A percentile compares a stretch with the other conserved stretches of the same genome.
Evolutionary conservation across 1,140 invertebrate genomes (phyloP).

Genomic region (Formica exsecta): DNA sequence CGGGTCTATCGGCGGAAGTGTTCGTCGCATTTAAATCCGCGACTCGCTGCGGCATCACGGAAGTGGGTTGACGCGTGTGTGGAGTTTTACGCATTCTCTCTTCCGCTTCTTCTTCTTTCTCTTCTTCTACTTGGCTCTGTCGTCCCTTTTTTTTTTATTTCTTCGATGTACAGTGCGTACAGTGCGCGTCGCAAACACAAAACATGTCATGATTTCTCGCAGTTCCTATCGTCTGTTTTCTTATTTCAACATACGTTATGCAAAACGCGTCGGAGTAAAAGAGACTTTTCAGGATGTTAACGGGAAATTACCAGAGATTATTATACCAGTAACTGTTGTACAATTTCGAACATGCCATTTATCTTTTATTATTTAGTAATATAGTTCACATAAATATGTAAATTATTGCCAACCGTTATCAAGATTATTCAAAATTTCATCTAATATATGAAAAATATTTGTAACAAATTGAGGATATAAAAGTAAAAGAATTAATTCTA

Average conservation of each 20-base stretch:
- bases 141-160: slow-evolving; percentile 30
- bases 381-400: no score
- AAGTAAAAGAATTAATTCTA: background rate
- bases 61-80: background rate
- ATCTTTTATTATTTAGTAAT: no score
- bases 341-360: no score
- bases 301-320: background rate
- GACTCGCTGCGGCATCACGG: background rate
- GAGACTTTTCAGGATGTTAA: background rate
- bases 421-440: no score
- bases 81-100: background rate
- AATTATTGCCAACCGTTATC: no score
- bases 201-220: slow-evolving; percentile 49
- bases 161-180: slow-evolving; percentile 56
- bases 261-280: background rate
- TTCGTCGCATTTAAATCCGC: slow-evolving; percentile 23
- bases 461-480: background rate
- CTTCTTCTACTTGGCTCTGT: slow-evolving; percentile 41
- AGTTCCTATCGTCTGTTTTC: slow-evolving; percentile 40
- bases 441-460: background rate
- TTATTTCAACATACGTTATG: slow-evolving; percentile 32
- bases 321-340: background rate
- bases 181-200: slow-evolving; percentile 78
- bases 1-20: slow-evolving; percentile 56
- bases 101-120: slow-evolving; percentile 17